phyloP scores from a whole-genome alignment of 37 sponge, comb jelly and placozoan species.

The Halisarca cf. caerulea region DNA sequence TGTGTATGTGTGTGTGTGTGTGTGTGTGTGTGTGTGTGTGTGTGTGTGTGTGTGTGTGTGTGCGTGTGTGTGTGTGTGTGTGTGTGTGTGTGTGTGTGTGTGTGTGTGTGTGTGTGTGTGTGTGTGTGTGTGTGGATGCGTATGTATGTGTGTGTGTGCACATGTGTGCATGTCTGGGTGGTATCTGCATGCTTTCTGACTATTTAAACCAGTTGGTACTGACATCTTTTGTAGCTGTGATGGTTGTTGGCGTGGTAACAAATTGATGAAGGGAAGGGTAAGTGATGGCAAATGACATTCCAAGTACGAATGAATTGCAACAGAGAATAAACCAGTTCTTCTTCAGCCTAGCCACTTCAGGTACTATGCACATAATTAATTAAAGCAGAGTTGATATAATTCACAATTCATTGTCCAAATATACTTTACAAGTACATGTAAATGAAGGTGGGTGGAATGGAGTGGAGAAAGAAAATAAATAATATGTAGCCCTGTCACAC shows the following conservation, averaged over 20 bases:
- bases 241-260: conserved; percentile 32
- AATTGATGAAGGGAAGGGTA: conserved; percentile 52
- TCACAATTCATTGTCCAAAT: too few relatives aligned
- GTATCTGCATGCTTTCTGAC: background rate
- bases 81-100: background rate
- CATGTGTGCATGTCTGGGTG: background rate
- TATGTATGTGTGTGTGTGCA: too few relatives aligned
- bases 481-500: too few relatives aligned
- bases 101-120: too few relatives aligned
- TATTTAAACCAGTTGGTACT: too few relatives aligned
- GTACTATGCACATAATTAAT: background rate
- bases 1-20: background rate
- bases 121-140: too few relatives aligned
- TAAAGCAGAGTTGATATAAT: too few relatives aligned
- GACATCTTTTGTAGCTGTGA: background rate
- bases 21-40: too few relatives aligned
- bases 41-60: too few relatives aligned
- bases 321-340: conserved; percentile 43
- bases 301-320: background rate
- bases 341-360: conserved; percentile 35
- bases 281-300: conserved; percentile 12
- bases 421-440: too few relatives aligned
- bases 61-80: background rate
- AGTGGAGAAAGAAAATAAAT: too few relatives aligned
- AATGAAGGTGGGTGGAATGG: too few relatives aligned